Conservation (phyloP, 2,113 vertebrate species). For the Thryonomys swinderianus region DNA sequence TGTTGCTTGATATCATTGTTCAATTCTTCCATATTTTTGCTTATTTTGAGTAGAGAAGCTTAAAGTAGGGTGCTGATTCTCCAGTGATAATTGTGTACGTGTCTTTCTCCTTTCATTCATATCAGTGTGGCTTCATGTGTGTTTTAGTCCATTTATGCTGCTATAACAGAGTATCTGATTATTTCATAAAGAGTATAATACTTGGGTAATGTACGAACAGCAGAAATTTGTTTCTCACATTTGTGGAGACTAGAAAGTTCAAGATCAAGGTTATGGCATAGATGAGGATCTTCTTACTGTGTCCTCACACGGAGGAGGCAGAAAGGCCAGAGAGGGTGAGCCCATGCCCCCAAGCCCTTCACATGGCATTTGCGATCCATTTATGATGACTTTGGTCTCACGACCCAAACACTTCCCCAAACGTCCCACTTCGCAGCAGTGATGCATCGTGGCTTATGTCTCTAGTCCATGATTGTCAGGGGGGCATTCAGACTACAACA, state of each 20-base stretch:
- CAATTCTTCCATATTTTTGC: neutral
- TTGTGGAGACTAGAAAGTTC: neutral
- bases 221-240: neutral
- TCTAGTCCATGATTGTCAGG: neutral
- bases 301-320: neutral
- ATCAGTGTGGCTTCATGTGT: neutral
- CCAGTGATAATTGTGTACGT: neutral
- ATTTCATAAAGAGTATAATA: neutral
- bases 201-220: neutral
- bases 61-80: neutral
- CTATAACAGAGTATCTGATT: neutral
- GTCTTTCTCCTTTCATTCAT: neutral
- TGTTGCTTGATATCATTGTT: neutral
- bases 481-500: neutral
- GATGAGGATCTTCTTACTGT: neutral
- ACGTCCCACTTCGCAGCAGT: no score
- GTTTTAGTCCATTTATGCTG: neutral
- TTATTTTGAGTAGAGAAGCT: neutral
- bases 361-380: neutral
- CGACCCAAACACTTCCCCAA: neutral
- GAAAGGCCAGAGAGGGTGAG: neutral
- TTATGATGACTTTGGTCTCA: neutral
- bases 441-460: neutral
- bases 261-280: neutral
- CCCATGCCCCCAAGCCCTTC: neutral